Conservation (phyloP, 2,113 vertebrate species). For the Eubucco bourcierii region DNA sequence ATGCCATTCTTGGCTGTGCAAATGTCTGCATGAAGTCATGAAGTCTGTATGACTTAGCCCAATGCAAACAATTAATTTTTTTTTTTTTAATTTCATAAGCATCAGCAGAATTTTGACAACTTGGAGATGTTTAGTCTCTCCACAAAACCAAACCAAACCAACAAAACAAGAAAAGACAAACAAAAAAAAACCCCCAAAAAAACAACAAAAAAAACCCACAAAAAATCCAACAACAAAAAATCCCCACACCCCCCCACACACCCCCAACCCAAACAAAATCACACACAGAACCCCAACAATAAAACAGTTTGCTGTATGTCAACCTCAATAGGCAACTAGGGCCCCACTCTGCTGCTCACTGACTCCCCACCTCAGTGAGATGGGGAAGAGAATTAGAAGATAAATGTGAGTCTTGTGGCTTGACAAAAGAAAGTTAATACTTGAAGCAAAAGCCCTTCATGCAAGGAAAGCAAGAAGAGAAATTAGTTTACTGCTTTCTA, state of each 20-base stretch:
- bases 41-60: background rate
- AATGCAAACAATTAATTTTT: background rate
- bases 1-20: background rate
- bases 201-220: no score
- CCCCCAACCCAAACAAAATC: no score
- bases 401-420: no score
- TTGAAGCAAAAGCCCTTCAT: background rate
- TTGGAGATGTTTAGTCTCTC: background rate
- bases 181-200: background rate
- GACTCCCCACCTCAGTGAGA: no score
- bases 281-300: no score
- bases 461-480: no score
- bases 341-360: no score
- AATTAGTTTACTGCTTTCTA: no score
- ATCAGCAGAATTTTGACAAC: background rate
- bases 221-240: background rate
- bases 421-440: background rate
- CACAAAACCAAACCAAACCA: background rate
- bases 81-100: background rate
- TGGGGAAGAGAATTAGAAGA: no score
- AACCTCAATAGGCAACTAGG: no score
- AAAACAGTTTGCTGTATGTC: background rate
- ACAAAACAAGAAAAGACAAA: background rate
- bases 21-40: background rate
- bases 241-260: background rate